These are phyloP conservation scores for Callosobruchus maculatus DNA, from an alignment of 2,888 invertebrate species.

Conservation along the genomic window DNA sequence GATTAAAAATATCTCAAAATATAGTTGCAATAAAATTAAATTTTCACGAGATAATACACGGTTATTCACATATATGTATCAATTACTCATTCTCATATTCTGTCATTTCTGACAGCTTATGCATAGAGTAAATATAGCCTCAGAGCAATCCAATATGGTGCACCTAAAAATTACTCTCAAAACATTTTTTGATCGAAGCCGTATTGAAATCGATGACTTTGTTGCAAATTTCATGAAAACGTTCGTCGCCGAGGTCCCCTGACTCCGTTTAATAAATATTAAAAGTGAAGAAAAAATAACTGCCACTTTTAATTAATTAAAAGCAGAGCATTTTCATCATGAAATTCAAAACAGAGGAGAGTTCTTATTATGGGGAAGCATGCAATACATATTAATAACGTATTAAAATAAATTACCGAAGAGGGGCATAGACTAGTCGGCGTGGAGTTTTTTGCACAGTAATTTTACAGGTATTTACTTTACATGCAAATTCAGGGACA, in stretches of 20 bases:
- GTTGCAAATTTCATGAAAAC: not conserved
- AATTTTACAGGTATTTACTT: not conserved
- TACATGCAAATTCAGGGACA: too few species aligned
- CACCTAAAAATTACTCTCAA: too few species aligned
- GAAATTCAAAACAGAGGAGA: constrained; percentile 4
- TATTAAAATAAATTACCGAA: constrained; percentile 27
- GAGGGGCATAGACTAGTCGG: not conserved
- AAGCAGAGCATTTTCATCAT: constrained; percentile 12
- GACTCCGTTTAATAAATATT: not conserved
- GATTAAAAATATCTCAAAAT: too few species aligned
- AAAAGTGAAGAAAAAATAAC: constrained; percentile 12
- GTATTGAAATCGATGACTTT: not conserved
- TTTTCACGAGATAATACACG: too few species aligned
- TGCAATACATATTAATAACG: constrained; percentile 28
- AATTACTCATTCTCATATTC: too few species aligned
- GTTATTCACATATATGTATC: too few species aligned
- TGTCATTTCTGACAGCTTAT: too few species aligned
- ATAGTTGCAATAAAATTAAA: too few species aligned
- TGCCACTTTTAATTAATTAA: constrained; percentile 16
- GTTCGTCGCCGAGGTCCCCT: not conserved
- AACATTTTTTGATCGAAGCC: too few species aligned
- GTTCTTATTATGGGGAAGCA: constrained; percentile 27
- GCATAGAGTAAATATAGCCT: too few species aligned
- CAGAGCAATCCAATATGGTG: too few species aligned
- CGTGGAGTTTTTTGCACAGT: not conserved